phyloP scores from a whole-genome alignment of 2,113 vertebrate species.

The Tragelaphus scriptus region DNA sequence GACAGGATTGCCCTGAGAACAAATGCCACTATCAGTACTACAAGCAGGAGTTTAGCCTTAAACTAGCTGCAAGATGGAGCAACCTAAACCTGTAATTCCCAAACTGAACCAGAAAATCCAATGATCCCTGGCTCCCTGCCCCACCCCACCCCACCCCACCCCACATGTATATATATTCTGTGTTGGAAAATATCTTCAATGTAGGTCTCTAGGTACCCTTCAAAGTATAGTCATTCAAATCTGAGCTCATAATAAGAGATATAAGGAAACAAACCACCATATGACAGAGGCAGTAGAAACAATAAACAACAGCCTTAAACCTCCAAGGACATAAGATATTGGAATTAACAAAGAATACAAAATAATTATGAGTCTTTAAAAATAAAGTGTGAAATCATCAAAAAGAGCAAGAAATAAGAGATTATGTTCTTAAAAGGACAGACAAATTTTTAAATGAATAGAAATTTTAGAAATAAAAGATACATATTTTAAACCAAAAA shows the following conservation, averaged over 20 bases:
- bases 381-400: conserved; percentile 4
- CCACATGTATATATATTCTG: background rate
- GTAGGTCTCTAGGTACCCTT: background rate
- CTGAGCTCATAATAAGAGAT: background rate
- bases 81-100: background rate
- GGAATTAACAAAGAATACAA: background rate
- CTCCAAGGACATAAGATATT: background rate
- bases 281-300: background rate
- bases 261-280: background rate
- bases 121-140: background rate
- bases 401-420: background rate
- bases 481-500: background rate
- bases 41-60: background rate
- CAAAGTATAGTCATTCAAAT: background rate
- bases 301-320: background rate
- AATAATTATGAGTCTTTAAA: background rate
- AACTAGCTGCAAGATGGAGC: background rate
- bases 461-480: conserved; percentile 15
- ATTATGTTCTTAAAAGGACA: background rate
- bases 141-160: no score
- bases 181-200: background rate
- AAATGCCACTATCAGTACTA: background rate
- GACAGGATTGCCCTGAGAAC: background rate
- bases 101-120: conserved; percentile 10
- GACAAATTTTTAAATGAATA: background rate